A percentile compares a stretch with the other conserved stretches of the same genome.
Conservation (phyloP, 1,140 invertebrate genomes). For the Lasioglossum baleicum region DNA sequence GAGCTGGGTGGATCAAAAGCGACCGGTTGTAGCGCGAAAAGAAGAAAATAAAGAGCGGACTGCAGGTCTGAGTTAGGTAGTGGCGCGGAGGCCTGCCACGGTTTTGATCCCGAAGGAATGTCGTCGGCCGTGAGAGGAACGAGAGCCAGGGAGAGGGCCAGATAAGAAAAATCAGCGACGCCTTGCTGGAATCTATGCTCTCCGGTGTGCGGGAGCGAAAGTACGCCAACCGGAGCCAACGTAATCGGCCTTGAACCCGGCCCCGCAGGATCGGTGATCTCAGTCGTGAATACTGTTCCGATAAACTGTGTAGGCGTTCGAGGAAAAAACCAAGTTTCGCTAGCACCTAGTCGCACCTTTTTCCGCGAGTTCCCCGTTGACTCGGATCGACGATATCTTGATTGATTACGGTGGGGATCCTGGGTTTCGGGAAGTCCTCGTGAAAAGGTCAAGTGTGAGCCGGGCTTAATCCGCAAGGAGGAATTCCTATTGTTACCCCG, state of each 20-base stretch:
- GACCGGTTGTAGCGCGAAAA: not conserved
- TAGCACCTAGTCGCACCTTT: too few relatives aligned
- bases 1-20: not conserved
- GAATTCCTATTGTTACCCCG: too few relatives aligned
- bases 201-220: slow-evolving; percentile 37
- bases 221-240: slow-evolving; percentile 23
- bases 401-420: too few relatives aligned
- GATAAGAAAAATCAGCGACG: slow-evolving; percentile 50
- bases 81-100: slow-evolving; percentile 34
- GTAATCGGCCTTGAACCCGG: slow-evolving; percentile 59
- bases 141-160: slow-evolving; percentile 13
- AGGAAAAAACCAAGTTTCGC: not conserved
- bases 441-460: too few relatives aligned
- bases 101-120: slow-evolving; percentile 65
- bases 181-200: slow-evolving; percentile 35
- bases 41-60: not conserved
- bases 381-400: too few relatives aligned
- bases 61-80: not conserved
- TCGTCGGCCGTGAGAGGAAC: slow-evolving; percentile 64
- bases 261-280: slow-evolving; percentile 59
- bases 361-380: too few relatives aligned
- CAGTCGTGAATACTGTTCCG: slow-evolving; percentile 43
- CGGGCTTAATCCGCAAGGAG: too few relatives aligned
- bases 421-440: too few relatives aligned
- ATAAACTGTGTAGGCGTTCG: slow-evolving; percentile 43